Evolutionary conservation across 2,888 invertebrate species (phyloP).

Genomic region (Scaptomyza caliginosa): DNA sequence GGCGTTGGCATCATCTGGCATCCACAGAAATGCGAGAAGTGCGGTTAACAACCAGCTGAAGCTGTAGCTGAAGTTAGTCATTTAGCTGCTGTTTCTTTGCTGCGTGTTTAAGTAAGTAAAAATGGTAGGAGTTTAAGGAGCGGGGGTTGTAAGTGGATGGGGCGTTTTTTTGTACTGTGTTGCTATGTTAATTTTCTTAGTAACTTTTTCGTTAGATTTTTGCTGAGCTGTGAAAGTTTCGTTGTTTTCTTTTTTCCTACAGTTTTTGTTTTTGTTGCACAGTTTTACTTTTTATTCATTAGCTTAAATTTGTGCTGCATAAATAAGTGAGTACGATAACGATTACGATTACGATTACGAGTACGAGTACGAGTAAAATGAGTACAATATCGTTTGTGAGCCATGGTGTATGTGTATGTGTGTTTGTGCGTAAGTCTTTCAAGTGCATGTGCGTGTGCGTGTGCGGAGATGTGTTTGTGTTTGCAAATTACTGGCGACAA

Average conservation of each 20-base stretch:
- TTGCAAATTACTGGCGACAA: slow-evolving; percentile 48
- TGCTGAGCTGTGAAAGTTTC: slow-evolving; percentile 55
- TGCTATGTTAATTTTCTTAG: slow-evolving; percentile 38
- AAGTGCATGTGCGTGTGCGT: not conserved
- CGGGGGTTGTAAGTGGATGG: not conserved
- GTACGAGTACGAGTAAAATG: slow-evolving; percentile 37
- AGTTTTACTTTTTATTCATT: slow-evolving; percentile 76
- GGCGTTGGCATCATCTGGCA: slow-evolving; percentile 79
- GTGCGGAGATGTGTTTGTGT: not conserved
- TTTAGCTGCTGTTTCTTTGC: slow-evolving; percentile 39
- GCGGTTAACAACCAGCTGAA: slow-evolving; percentile 60
- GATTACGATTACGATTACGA: slow-evolving; percentile 48
- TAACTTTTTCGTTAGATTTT: slow-evolving; percentile 52
- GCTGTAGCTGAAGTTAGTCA: slow-evolving; percentile 62
- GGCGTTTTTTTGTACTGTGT: slow-evolving; percentile 14
- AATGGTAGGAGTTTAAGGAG: not conserved
- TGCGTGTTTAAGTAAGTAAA: slow-evolving; percentile 2
- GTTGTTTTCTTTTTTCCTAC: not conserved
- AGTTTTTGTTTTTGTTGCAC: slow-evolving; percentile 32
- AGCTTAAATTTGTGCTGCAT: slow-evolving; percentile 76
- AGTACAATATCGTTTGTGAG: slow-evolving; percentile 29
- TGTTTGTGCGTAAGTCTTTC: slow-evolving; percentile 1
- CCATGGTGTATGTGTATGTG: slow-evolving; percentile 6
- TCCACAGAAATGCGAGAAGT: slow-evolving; percentile 67
- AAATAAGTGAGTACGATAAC: slow-evolving; percentile 72